Conservation (phyloP, 1,140 invertebrate species). For the Adoxophyes honmai region DNA sequence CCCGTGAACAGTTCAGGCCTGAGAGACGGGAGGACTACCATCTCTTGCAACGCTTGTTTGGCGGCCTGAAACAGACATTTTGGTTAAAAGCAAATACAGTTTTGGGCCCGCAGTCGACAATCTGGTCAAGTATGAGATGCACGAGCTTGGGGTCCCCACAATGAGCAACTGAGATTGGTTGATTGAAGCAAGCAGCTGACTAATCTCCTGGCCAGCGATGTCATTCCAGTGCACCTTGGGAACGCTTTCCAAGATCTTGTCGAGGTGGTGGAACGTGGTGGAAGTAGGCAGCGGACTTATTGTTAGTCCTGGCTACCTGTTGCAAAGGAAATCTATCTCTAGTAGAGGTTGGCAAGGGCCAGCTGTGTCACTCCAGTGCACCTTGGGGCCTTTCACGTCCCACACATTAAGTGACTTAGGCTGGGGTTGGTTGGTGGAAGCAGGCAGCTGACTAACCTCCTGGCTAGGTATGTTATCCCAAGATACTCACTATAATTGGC, state of each 20-base stretch:
- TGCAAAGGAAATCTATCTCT: too few relatives aligned
- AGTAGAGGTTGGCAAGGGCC: constrained; percentile 77
- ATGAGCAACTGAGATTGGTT: too few relatives aligned
- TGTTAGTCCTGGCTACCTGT: constrained; percentile 61
- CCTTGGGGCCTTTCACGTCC: constrained; percentile 65
- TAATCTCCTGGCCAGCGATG: constrained; percentile 93
- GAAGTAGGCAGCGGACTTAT: constrained; percentile 77
- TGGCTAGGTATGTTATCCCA: too few relatives aligned
- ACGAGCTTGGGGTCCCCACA: constrained; percentile 95
- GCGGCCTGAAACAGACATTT: constrained; percentile 78
- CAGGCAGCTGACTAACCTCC: too few relatives aligned
- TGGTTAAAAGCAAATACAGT: too few relatives aligned
- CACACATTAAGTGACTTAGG: too few relatives aligned
- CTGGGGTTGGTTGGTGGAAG: too few relatives aligned
- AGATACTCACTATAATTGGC: too few relatives aligned
- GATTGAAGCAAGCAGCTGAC: too few relatives aligned
- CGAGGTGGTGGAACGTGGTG: constrained; percentile 89
- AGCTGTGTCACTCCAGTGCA: constrained; percentile 79
- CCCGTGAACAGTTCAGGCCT: constrained; percentile 97
- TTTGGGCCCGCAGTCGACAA: constrained; percentile 86
- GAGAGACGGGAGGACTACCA: constrained; percentile 97
- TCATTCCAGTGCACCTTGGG: constrained; percentile 94
- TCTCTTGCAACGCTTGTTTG: constrained; percentile 98
- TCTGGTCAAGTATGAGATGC: constrained; percentile 87
- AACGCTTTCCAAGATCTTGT: constrained; percentile 87